A percentile compares a stretch with the other conserved stretches of the same genome.
phyloP scores from a whole-genome alignment of 2,797 vertebrate genomes.

The Microctenopoma steveboyesi region DNA sequence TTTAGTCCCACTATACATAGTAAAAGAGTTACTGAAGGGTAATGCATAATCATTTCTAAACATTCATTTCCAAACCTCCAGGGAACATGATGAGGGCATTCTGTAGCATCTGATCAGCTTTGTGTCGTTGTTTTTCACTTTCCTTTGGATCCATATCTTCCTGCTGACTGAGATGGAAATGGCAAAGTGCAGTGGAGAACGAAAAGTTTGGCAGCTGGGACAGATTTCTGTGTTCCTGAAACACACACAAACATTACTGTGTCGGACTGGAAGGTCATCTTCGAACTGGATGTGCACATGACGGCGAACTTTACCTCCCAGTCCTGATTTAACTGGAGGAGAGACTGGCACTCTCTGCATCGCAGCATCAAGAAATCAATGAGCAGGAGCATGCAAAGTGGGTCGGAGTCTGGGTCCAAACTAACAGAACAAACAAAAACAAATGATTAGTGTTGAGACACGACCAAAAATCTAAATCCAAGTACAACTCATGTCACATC shows the following conservation, averaged over 20 bases:
- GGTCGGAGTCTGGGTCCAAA: slow-evolving; percentile 94
- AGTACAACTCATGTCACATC: not conserved
- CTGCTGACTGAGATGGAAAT: slow-evolving; percentile 92
- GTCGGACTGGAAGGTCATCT: not conserved
- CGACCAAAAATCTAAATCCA: not conserved
- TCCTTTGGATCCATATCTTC: slow-evolving; percentile 86
- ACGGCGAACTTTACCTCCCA: slow-evolving; percentile 89
- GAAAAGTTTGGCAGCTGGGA: slow-evolving; percentile 98
- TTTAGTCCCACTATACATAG: not conserved
- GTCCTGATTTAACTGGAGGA: slow-evolving; percentile 91
- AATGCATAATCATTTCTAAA: not conserved
- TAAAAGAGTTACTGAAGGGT: not conserved
- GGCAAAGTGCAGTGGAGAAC: slow-evolving; percentile 91
- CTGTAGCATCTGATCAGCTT: slow-evolving; percentile 86
- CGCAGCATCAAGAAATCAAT: slow-evolving; percentile 92
- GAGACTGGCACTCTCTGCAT: slow-evolving; percentile 87
- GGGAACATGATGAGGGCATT: slow-evolving; percentile 94
- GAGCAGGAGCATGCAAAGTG: slow-evolving; percentile 93
- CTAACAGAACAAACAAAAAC: slow-evolving; percentile 70
- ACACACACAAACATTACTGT: not conserved
- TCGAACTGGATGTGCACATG: not conserved
- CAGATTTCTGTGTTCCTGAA: slow-evolving; percentile 92
- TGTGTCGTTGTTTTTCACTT: slow-evolving; percentile 69
- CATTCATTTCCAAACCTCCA: slow-evolving; percentile 78
- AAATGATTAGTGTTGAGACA: slow-evolving; percentile 4